Evolutionary conservation across 2,888 invertebrate genomes (phyloP), one percentile per base, ranked within the genome.

Genomic region (Xanthia icteritia): DNA sequence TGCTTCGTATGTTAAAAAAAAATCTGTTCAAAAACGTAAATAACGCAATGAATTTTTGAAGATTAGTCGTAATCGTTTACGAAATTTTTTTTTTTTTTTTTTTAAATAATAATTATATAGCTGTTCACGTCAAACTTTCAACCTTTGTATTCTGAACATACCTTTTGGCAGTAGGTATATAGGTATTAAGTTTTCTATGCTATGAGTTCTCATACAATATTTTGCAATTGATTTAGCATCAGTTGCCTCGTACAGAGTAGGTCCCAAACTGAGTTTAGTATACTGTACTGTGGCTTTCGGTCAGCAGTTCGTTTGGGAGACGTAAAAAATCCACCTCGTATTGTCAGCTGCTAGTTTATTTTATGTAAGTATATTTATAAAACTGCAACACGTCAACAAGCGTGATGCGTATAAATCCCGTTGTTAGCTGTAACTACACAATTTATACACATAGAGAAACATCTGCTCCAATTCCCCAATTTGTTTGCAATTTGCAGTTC

Each of bases 401-500:
- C 81, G 77, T 82, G 71, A 83, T 85, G 67, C 51, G 76, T 65
- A 73, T 79, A 84, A 85, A 89, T 86, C 79, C 82, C 65, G 76
- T 81, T 86, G 83, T 85, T 83, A 84, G 83, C 65, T 83, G 85
- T 82, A 79, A 86, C 89, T 83, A 84, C 72, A 82, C 79, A 87
- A 83, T 87, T 78, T 84, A 80, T 79, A 80, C 71, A 76, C 75
- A 76, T 68, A 76, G 54, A 86, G 76, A 73, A 85, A 87, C 81
- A 83, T 86, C 76, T 85, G 85, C 83, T 84, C 84, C 77, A 85
- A 86, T 88, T 80, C 83, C 66, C 88, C 88, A 91, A 90, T 91
- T 91, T 90, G 89, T 89, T 85, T 76, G 85, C 86, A 87, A 89
- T 90, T 90, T 88, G 84, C 84, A 85, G 82, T 84, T 86, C 84